These are phyloP conservation scores for Mycetomoellerius zeteki DNA, from an alignment of 1,140 invertebrate species.

Conservation along the genomic window DNA sequence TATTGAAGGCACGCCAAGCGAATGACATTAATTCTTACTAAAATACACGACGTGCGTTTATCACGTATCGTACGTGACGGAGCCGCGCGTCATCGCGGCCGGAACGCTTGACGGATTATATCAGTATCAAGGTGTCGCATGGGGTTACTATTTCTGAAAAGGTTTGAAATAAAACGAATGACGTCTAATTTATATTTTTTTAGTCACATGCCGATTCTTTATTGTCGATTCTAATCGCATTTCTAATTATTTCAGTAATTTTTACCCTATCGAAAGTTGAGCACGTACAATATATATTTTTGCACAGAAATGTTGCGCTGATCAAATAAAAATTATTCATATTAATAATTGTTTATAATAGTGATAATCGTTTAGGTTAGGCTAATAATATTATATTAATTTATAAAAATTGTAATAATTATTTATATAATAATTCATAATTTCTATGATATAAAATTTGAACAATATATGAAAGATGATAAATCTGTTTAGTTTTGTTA, in stretches of 20 bases:
- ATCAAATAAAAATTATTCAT: background rate
- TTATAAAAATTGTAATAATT: background rate
- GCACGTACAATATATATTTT: background rate
- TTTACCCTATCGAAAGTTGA: background rate
- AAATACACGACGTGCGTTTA: slow-evolving; percentile 42
- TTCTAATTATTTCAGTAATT: background rate
- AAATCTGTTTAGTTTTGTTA: background rate
- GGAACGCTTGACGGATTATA: background rate
- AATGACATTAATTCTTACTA: slow-evolving; percentile 59
- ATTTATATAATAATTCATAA: background rate
- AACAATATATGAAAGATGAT: background rate
- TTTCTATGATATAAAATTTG: background rate
- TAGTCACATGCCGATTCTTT: background rate
- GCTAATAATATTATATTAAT: too few species aligned
- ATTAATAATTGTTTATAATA: background rate
- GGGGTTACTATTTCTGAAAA: background rate
- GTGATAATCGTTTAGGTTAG: background rate
- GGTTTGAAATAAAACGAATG: background rate
- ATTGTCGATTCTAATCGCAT: background rate
- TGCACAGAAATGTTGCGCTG: too few species aligned
- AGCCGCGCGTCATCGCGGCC: background rate
- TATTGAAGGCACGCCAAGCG: slow-evolving; percentile 45
- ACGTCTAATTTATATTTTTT: slow-evolving; percentile 9
- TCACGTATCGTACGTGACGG: slow-evolving; percentile 27
- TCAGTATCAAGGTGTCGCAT: background rate